Percentiles rank a stretch among this genome's conserved stretches.
Conservation (phyloP, 2,888 invertebrate genomes). For the Zaprionus lineosus region DNA sequence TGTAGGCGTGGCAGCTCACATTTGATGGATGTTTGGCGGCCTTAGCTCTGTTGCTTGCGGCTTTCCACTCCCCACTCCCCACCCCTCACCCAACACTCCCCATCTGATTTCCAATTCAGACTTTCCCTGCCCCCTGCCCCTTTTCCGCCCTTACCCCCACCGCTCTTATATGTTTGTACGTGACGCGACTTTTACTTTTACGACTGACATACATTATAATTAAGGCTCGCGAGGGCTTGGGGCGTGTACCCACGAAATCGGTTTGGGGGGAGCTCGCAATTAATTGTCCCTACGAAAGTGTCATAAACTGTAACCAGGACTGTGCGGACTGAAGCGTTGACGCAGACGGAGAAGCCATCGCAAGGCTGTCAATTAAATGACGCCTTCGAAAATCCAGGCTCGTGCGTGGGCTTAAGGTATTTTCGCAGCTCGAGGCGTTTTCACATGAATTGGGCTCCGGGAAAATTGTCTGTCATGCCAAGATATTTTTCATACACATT, state of each 20-base stretch:
- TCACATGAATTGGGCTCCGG: too few relatives aligned
- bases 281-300: conserved; percentile 67
- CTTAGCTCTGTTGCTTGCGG: conserved; percentile 8
- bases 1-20: conserved; percentile 37
- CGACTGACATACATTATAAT: conserved; percentile 72
- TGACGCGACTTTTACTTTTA: conserved; percentile 69
- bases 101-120: too few relatives aligned
- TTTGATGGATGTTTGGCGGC: conserved; percentile 44
- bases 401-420: conserved; percentile 11
- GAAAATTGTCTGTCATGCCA: too few relatives aligned
- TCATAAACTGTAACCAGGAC: conserved; percentile 53
- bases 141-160: background rate
- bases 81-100: too few relatives aligned
- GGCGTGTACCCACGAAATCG: conserved; percentile 35
- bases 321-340: background rate
- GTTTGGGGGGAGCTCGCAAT: conserved; percentile 50
- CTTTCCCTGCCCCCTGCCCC: too few relatives aligned
- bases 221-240: conserved; percentile 41
- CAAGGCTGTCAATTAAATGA: conserved; percentile 55
- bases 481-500: too few relatives aligned
- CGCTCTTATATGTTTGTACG: conserved; percentile 32
- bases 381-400: conserved; percentile 24
- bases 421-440: background rate
- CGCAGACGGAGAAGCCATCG: conserved; percentile 28
- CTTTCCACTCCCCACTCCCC: too few relatives aligned